A percentile compares a stretch with the other conserved stretches of the same genome.
Conservation (phyloP, 2,797 vertebrate species). For the Clamator glandarius region DNA sequence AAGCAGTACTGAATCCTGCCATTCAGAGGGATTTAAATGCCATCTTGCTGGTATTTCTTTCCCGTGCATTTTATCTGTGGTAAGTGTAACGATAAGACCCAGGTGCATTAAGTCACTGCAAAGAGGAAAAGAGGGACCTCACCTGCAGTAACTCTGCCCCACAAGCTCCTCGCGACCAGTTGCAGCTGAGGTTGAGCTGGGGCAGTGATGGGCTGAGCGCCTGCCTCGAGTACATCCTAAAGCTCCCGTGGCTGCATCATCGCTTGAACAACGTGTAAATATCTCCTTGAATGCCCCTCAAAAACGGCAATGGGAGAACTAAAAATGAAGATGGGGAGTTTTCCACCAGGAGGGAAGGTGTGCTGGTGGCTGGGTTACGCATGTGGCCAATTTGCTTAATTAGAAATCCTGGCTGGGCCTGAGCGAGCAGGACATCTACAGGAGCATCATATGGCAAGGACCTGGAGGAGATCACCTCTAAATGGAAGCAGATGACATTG, state of each 20-base stretch:
- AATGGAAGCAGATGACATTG: neutral
- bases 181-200: neutral
- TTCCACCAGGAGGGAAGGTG: neutral
- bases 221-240: no score
- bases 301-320: neutral
- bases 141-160: neutral
- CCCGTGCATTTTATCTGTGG: neutral
- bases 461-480: neutral
- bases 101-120: neutral
- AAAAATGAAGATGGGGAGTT: neutral
- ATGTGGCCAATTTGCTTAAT: neutral
- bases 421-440: neutral
- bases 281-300: fast-evolving
- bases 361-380: neutral
- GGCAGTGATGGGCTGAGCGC: fast-evolving
- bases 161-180: fast-evolving
- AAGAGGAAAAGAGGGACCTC: neutral
- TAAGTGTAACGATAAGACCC: neutral
- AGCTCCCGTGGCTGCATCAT: fast-evolving
- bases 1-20: neutral
- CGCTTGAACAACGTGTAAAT: neutral
- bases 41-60: neutral
- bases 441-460: neutral
- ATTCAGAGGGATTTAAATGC: neutral
- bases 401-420: neutral